Evolutionary conservation across 1,140 invertebrate species (phyloP).

Genomic region (Sesamia nonagrioides): DNA sequence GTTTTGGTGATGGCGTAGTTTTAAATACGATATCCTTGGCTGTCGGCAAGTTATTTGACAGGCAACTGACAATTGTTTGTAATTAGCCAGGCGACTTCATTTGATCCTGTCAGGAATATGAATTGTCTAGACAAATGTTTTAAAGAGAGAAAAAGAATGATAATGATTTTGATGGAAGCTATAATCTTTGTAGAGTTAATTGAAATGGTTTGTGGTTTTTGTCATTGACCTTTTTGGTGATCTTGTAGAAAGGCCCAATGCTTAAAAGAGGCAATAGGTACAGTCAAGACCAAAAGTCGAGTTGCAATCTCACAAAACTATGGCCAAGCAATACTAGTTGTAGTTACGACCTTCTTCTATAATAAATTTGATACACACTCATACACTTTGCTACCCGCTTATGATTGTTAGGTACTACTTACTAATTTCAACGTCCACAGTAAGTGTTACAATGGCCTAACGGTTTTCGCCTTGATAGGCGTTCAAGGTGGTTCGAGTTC

Average conservation of each 20-base stretch:
- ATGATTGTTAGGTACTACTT: too few relatives aligned
- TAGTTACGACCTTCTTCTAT: too few relatives aligned
- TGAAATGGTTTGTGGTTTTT: conserved; percentile 17
- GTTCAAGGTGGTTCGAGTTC: too few relatives aligned
- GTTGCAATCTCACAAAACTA: too few relatives aligned
- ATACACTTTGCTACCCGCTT: too few relatives aligned
- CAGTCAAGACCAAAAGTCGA: too few relatives aligned
- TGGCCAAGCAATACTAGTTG: too few relatives aligned
- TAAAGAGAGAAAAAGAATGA: background rate
- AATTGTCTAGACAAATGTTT: conserved; percentile 25
- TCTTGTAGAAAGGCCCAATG: background rate
- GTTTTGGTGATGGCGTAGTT: background rate
- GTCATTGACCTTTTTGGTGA: background rate
- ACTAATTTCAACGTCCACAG: too few relatives aligned
- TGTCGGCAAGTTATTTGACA: conserved; percentile 25
- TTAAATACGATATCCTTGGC: conserved; percentile 18
- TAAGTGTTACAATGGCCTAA: too few relatives aligned
- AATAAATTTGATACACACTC: too few relatives aligned
- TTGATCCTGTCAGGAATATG: conserved; percentile 11
- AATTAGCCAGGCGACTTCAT: conserved; percentile 31
- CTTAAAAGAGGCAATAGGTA: too few relatives aligned
- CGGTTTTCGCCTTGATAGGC: too few relatives aligned
- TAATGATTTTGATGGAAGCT: conserved; percentile 3
- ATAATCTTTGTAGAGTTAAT: background rate
- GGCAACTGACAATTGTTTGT: conserved; percentile 14